Evolutionary conservation across 2,797 vertebrate species (phyloP), one percentile per base, ranked within the genome.

Genomic region (Gallinago stenura): DNA sequence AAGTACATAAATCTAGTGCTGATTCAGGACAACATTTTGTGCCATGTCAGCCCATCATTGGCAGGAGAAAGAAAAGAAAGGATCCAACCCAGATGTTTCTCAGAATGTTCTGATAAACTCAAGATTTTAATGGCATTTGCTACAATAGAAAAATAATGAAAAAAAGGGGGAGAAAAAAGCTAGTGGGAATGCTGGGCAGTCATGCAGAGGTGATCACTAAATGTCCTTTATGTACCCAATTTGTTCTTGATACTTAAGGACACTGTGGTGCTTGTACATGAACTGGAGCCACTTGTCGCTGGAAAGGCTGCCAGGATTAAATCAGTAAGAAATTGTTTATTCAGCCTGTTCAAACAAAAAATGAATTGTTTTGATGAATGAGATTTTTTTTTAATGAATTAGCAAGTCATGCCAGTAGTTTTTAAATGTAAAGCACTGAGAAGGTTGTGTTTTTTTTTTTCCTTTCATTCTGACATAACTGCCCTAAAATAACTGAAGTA

Each of bases 311-410:
- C 96, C 95, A 97, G 92, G 87, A 97, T 78, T 94, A 97, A 97
- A 97, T 96, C 97, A 97, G 96, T 83, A 90, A 97, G 97, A 97
- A 97, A 96, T 89, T 97, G 97, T 98, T 97, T 97, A 97, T 97
- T 97, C 97, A 96, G 96, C 57, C 92, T 97, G 89, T 97, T 98
- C 91, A 97, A 97, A 98, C 97, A 98, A 97, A 98, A 97, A 97
- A 98, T 96, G 94, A 96, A 97, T 98, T 98, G 97, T 98, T 97
- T 97, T 96, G 97, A 97, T 98, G 97, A 98, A 98, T 97, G 97
- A 96, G 96, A 95, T 97, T 94, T 97, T 97, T 97, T 97, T 92
- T 97, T 95, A 46, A 97, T 98, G 97, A 97, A 98, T 98, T 95
- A 96, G 94, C 94, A 93, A 89, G 95, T 95, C 96, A 97, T 97